A percentile compares a stretch with the other conserved stretches of the same genome.
Conservation (phyloP, 2,888 invertebrate species). For the Torymus texanus region DNA sequence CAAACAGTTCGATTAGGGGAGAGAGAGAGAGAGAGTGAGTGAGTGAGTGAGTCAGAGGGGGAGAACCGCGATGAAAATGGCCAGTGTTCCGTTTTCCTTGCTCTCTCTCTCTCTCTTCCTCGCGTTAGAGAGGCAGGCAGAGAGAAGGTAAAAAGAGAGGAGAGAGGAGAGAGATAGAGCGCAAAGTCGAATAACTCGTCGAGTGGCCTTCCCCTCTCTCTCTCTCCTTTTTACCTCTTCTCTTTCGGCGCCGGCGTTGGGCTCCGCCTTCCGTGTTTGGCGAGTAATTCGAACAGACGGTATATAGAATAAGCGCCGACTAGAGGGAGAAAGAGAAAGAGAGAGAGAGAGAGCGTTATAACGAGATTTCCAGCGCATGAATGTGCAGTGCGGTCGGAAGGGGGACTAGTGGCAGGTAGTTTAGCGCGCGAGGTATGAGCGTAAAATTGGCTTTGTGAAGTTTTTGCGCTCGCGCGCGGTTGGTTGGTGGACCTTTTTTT, state of each 20-base stretch:
- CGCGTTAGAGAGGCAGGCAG: constrained; percentile 6
- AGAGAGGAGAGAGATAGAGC: constrained; percentile 20
- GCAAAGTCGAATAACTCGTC: constrained; percentile 48
- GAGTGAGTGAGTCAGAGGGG: neutral
- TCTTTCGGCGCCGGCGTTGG: constrained; percentile 1
- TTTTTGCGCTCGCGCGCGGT: too few relatives aligned
- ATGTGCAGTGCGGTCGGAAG: constrained; percentile 23
- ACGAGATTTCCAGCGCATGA: constrained; percentile 52
- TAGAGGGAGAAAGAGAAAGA: constrained; percentile 4
- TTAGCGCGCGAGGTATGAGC: constrained; percentile 58
- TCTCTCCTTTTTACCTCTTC: constrained; percentile 29
- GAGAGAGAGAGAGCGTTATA: constrained; percentile 45
- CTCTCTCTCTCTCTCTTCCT: neutral
- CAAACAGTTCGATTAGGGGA: constrained; percentile 55
- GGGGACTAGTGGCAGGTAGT: constrained; percentile 58
- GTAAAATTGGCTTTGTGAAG: constrained; percentile 50
- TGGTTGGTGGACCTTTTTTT: too few relatives aligned
- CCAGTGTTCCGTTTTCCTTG: constrained; percentile 43
- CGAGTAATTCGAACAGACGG: constrained; percentile 57
- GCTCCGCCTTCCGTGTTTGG: constrained; percentile 56
- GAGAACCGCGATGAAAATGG: constrained; percentile 34
- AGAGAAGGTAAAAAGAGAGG: constrained; percentile 8
- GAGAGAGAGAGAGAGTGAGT: neutral
- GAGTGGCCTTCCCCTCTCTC: constrained; percentile 44
- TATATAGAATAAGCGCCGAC: constrained; percentile 45